Evolutionary conservation across 2,888 invertebrate genomes (phyloP), one percentile per base, ranked within the genome.

Genomic region (Luffia ferchaultella): DNA sequence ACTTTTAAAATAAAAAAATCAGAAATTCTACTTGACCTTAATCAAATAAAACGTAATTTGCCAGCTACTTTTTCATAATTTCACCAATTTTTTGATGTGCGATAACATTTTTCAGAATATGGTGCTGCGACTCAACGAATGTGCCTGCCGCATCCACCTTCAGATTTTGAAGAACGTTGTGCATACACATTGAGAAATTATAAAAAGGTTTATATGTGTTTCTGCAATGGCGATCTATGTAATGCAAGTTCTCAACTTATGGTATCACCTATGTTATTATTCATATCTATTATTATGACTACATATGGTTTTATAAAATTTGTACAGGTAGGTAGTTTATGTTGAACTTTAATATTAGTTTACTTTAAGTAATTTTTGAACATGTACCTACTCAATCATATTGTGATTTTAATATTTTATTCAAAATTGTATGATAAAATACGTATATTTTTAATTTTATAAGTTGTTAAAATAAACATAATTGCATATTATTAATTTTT

Each of bases 171-270:
- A 73, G 95, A 96, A 70, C 85, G 96, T 45, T 96, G 96, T 70
- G 95, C 94, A 0, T 92, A 93, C 62, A 95, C 95, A 0, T 85
- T 90, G 64, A 92, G 91, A 86, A 91, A 92, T 63, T 89, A 91
- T 62, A 90, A 90, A 63, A 91, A 90, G 66, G 95, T 96, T 0
- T 91, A 90, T 64, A 93, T 96, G 92, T 96, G 96, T 66, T 93
- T 96, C 67, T 96, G 96, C 63, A 89, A 88, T 60, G 96, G 96
- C 2, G 96, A 96, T 71, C 84, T 96, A 40, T 96, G 96, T 70
- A 96, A 96, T 56, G 64, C 74, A n/a, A 67, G 70, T 1, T 54
- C 54, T 45, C 63, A 52, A 55, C 54, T 60, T 40, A 49, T 64
- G n/a, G 18, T 18, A 41, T 5, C 17, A 16, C 40, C 40, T 12